Evolutionary conservation across 2,797 vertebrate species (phyloP).

Genomic region (Onychomys arenicola): DNA sequence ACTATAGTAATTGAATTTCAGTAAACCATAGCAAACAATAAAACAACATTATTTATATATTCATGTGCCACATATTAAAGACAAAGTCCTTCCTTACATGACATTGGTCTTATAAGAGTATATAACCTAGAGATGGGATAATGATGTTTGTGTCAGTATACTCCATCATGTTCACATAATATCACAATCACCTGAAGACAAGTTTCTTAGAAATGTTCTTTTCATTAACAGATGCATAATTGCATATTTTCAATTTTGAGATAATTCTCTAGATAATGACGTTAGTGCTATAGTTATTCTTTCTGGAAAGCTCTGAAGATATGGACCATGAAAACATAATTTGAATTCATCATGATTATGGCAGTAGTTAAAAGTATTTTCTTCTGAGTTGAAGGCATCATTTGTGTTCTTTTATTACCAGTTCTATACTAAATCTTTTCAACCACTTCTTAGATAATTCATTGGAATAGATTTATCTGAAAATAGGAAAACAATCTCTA

Average conservation of each 20-base stretch:
- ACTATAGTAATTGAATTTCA: not conserved
- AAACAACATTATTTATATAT: not conserved
- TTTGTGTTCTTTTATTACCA: not conserved
- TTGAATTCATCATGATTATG: slow-evolving; percentile 25
- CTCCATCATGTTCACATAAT: not conserved
- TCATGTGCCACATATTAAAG: not conserved
- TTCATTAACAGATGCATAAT: not conserved
- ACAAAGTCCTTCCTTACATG: not conserved
- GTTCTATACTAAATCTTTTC: not conserved
- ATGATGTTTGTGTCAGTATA: not conserved
- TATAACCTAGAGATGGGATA: not conserved
- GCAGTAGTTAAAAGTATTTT: slow-evolving; percentile 29
- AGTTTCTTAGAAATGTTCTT: not conserved
- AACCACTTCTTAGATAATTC: not conserved
- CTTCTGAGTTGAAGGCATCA: not conserved
- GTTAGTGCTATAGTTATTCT: not conserved
- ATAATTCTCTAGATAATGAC: not conserved
- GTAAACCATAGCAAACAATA: not conserved
- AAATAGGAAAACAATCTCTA: not conserved
- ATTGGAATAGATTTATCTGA: not conserved
- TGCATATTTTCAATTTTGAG: not conserved
- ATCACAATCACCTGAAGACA: not conserved
- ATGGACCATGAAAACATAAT: not conserved
- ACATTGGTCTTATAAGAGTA: not conserved
- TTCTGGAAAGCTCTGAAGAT: not conserved